phyloP scores from a whole-genome alignment of 2,113 vertebrate genomes.

The Megaceryle maxima region DNA sequence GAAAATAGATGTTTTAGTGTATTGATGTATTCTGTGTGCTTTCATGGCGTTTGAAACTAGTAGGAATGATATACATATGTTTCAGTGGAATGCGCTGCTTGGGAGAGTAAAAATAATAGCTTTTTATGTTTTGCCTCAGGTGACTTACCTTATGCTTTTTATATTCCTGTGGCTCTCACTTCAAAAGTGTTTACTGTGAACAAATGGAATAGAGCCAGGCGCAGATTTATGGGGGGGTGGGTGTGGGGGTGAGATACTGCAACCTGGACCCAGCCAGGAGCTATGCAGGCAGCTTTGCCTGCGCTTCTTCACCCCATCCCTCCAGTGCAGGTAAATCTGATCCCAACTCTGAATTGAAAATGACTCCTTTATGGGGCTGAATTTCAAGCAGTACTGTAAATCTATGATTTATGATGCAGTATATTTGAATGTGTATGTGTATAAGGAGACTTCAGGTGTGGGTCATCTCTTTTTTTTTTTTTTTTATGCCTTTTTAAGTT shows the following conservation, averaged over 20 bases:
- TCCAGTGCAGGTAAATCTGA: background rate
- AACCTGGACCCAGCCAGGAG: background rate
- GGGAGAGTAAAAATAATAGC: background rate
- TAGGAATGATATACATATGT: background rate
- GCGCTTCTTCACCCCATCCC: background rate
- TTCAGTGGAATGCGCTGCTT: background rate
- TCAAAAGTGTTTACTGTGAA: background rate
- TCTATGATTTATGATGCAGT: background rate
- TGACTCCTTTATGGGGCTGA: background rate
- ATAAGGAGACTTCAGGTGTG: background rate
- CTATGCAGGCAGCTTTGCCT: background rate
- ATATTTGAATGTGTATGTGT: fast-evolving
- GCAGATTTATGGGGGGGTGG: background rate
- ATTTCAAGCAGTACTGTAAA: background rate
- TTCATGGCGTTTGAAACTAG: conserved; percentile 9
- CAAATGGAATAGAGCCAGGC: background rate
- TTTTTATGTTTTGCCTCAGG: conserved; percentile 20
- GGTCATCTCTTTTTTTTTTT: background rate
- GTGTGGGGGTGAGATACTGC: background rate
- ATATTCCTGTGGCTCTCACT: background rate
- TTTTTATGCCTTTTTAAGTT: background rate
- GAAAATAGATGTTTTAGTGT: background rate
- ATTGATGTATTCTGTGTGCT: background rate
- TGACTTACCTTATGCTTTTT: background rate
- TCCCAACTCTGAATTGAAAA: background rate